A percentile compares a stretch with the other conserved stretches of the same genome.
phyloP scores from a whole-genome alignment of 2,113 vertebrate species.

The Bagarius yarrelli region DNA sequence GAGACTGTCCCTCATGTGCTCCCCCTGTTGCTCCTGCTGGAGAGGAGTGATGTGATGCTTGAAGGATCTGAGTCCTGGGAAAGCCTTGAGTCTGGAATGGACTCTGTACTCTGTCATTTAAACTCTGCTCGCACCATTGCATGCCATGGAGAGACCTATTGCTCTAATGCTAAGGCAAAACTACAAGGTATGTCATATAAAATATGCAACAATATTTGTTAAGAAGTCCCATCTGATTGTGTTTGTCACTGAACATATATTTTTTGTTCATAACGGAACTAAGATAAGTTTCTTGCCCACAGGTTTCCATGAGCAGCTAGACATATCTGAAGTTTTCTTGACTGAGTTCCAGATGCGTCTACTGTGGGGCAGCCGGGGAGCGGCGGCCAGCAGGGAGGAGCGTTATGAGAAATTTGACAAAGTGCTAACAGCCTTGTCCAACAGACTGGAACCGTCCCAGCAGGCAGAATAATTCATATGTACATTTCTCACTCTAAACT shows the following conservation, averaged over 20 bases:
- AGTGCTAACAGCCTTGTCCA: slow-evolving; percentile 87
- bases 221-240: neutral
- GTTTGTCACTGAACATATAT: neutral
- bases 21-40: slow-evolving; percentile 85
- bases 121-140: slow-evolving; percentile 84
- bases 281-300: slow-evolving; percentile 25
- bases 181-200: slow-evolving; percentile 75
- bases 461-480: slow-evolving; percentile 65
- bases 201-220: neutral
- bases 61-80: slow-evolving; percentile 85
- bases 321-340: slow-evolving; percentile 84
- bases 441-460: slow-evolving; percentile 82
- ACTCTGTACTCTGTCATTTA: slow-evolving; percentile 89
- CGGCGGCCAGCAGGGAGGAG: slow-evolving; percentile 77
- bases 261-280: neutral
- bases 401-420: slow-evolving; percentile 88
- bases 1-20: slow-evolving; percentile 87
- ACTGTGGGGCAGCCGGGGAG: slow-evolving; percentile 89
- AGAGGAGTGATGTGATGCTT: slow-evolving; percentile 70
- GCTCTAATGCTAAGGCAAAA: slow-evolving; percentile 82
- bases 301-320: slow-evolving; percentile 81
- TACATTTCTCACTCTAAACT: neutral
- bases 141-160: slow-evolving; percentile 82
- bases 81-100: slow-evolving; percentile 74
- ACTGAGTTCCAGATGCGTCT: slow-evolving; percentile 95